Conservation (phyloP, 1,140 invertebrate species). For the Monomorium pharaonis region DNA sequence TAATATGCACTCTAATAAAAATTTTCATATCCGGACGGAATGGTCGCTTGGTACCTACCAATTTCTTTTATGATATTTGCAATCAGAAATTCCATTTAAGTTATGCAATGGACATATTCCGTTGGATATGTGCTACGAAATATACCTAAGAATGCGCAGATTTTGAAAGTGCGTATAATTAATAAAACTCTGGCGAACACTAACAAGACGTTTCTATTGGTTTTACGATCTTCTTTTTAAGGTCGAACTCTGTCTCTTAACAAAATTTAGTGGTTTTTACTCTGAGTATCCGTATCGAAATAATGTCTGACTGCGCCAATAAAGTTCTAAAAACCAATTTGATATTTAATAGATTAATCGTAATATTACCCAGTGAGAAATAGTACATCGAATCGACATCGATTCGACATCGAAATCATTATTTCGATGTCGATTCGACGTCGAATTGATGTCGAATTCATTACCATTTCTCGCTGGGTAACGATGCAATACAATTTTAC, state of each 20-base stretch:
- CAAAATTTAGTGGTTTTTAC: background rate
- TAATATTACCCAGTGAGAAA: too few relatives aligned
- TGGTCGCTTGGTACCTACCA: background rate
- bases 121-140: slow-evolving; percentile 26
- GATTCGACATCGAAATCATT: too few relatives aligned
- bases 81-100: slow-evolving; percentile 28
- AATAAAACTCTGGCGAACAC: background rate
- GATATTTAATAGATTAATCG: background rate
- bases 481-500: too few relatives aligned
- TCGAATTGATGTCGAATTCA: too few relatives aligned
- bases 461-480: too few relatives aligned
- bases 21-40: slow-evolving; percentile 26
- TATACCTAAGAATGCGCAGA: slow-evolving; percentile 1
- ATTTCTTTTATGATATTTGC: slow-evolving; percentile 52
- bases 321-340: background rate
- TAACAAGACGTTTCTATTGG: slow-evolving; percentile 36
- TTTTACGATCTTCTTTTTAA: background rate
- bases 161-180: slow-evolving; percentile 12
- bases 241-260: background rate
- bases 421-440: too few relatives aligned
- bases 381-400: too few relatives aligned
- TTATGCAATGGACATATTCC: slow-evolving; percentile 32
- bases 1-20: slow-evolving; percentile 38
- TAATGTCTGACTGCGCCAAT: background rate
- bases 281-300: background rate